Evolutionary conservation across 1,140 invertebrate genomes (phyloP).

Genomic region (Pseudomyrmex flavicornis): DNA sequence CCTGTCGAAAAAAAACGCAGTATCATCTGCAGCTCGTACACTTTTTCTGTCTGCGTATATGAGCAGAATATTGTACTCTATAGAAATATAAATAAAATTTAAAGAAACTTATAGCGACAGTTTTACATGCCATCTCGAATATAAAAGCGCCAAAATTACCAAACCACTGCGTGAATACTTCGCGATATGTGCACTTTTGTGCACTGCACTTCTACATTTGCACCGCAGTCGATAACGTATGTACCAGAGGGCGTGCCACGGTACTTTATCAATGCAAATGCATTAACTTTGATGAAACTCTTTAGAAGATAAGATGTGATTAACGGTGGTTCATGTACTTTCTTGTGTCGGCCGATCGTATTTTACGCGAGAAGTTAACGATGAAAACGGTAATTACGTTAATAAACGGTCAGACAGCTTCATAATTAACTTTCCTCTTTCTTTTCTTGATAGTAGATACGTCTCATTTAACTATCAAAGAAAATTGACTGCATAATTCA

Average conservation of each 20-base stretch:
- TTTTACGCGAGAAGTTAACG: constrained; percentile 46
- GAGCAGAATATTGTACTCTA: too few relatives aligned
- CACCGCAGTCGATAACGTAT: constrained; percentile 24
- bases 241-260: constrained; percentile 8
- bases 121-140: too few relatives aligned
- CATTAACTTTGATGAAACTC: constrained; percentile 65
- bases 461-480: constrained; percentile 33
- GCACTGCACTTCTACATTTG: constrained; percentile 40
- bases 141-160: constrained; percentile 32
- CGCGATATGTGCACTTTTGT: constrained; percentile 18
- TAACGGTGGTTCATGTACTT: constrained; percentile 52
- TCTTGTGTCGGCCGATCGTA: constrained; percentile 46
- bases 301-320: constrained; percentile 57
- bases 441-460: neutral
- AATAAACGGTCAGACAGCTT: constrained; percentile 25
- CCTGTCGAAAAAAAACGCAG: too few relatives aligned
- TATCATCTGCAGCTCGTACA: too few relatives aligned
- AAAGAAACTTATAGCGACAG: neutral
- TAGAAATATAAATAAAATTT: constrained; percentile 1
- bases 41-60: too few relatives aligned
- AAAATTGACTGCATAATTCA: constrained; percentile 31
- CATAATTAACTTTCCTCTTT: constrained; percentile 38
- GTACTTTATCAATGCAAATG: constrained; percentile 50
- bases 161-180: neutral
- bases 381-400: constrained; percentile 52